These are phyloP conservation scores for Philotrypesis tridentata DNA, from an alignment of 1,140 invertebrate genomes.

Conservation along the genomic window DNA sequence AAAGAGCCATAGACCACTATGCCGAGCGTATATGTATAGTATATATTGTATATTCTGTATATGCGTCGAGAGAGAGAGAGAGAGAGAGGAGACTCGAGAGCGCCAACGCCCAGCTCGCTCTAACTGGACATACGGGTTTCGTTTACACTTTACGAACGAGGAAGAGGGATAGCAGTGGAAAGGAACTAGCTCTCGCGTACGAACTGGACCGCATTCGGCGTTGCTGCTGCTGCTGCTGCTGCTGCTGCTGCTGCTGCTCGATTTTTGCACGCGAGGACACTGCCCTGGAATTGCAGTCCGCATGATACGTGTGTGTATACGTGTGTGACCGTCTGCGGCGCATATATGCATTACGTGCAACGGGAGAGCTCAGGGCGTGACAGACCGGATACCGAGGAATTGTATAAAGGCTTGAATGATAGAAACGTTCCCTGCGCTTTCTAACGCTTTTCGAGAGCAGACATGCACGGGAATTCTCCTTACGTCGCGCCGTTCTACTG, in stretches of 20 bases:
- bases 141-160: constrained; percentile 20
- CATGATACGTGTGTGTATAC: neutral
- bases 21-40: neutral
- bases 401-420: neutral
- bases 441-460: neutral
- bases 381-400: neutral
- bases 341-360: too few relatives aligned
- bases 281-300: neutral
- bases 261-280: neutral
- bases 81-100: too few relatives aligned
- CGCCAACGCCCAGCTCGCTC: constrained; percentile 55
- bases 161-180: neutral
- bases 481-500: too few relatives aligned
- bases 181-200: neutral
- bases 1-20: neutral
- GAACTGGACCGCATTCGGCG: neutral
- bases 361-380: neutral
- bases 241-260: neutral
- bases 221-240: neutral
- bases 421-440: neutral
- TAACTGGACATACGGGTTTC: constrained; percentile 62
- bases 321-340: neutral
- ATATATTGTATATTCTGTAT: constrained; percentile 7
- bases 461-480: neutral
- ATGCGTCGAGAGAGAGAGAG: neutral